Percentiles rank a stretch among this genome's conserved stretches.
phyloP scores from a whole-genome alignment of 1,140 invertebrate genomes.

The Lepidostoma basale region DNA sequence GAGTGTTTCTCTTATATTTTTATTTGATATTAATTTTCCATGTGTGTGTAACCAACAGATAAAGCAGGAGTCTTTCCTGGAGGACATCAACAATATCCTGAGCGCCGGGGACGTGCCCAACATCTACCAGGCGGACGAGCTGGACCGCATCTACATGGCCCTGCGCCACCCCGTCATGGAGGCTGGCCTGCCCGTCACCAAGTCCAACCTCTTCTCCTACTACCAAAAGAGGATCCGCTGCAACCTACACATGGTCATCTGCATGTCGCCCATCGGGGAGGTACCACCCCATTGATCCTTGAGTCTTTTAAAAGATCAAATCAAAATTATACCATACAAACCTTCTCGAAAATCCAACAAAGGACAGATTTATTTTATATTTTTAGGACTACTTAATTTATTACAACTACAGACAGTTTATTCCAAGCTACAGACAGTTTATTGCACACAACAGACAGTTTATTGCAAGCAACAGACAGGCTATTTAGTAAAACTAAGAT shows the following conservation, averaged over 20 bases:
- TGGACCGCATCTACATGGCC: conserved; percentile 66
- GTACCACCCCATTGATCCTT: conserved; percentile 63
- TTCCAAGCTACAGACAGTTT: too few relatives aligned
- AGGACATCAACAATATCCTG: conserved; percentile 86
- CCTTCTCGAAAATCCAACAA: too few relatives aligned
- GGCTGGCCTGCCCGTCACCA: conserved; percentile 69
- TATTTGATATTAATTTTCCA: neutral
- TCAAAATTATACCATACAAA: too few relatives aligned
- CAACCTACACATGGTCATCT: conserved; percentile 86
- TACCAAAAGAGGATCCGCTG: conserved; percentile 70
- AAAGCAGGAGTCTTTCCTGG: conserved; percentile 85
- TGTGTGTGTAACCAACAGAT: too few relatives aligned
- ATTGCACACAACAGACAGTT: too few relatives aligned
- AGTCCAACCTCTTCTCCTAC: conserved; percentile 73
- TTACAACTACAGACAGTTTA: too few relatives aligned
- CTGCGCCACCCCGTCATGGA: conserved; percentile 69
- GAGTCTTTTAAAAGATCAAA: too few relatives aligned
- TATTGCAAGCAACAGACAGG: too few relatives aligned
- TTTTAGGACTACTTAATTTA: too few relatives aligned
- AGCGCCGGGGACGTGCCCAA: conserved; percentile 91
- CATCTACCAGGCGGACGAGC: conserved; percentile 83
- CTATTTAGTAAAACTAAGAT: too few relatives aligned
- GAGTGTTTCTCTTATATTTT: too few relatives aligned
- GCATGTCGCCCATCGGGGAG: conserved; percentile 89
- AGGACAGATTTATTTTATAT: too few relatives aligned